Evolutionary conservation across 2,113 vertebrate genomes (phyloP), one percentile per base, ranked within the genome.

Genomic region (Cephalopterus ornatus): DNA sequence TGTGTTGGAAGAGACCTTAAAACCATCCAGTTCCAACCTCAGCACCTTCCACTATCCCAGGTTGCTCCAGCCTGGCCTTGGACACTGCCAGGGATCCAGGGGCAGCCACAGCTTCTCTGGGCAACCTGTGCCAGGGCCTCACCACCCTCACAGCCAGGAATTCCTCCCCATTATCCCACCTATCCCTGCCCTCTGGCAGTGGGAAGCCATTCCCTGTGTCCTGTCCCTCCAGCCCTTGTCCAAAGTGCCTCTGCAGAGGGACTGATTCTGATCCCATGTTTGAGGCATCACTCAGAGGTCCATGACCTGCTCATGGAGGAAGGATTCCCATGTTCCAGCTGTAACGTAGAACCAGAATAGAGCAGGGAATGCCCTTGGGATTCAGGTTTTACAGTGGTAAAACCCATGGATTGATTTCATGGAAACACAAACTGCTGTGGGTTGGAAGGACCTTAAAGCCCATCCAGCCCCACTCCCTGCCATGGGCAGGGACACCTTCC

Each of bases 121-220:
- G 12, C 19, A 6, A 4, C 3, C n/a, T 47, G 2, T 24, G 8
- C 52, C 65, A 50, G 53, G 5, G 4, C 23, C 44, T 70, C 1
- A 1, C 39, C 78, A 2, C 30, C 44, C 23, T 42, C 15, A 1
- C 62, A 59, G 52, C 0, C 9, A 58, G 8, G 3, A 59, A 27
- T 59, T 37, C 32, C 44, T 27, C 0, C 72, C 52, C 53, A 50
- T 1, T 3, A 7, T 68, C 73, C 63, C 50, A 47, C 0, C 41
- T 9, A 8, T 1, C 22, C 22, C n/a, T 47, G 28, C 28, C 41
- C 28, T 39, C 58, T 73, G 59, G 26, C 56, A 62, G 1, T 42
- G 80, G 26, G 23, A 42, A 63, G 58, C 63, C 73, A 68, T 77
- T 61, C 46, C 63, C 37, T 67, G 32, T 4, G 26, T 86, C 12